Conservation (phyloP, 2,113 vertebrate genomes). For the Nettapus auritus region DNA sequence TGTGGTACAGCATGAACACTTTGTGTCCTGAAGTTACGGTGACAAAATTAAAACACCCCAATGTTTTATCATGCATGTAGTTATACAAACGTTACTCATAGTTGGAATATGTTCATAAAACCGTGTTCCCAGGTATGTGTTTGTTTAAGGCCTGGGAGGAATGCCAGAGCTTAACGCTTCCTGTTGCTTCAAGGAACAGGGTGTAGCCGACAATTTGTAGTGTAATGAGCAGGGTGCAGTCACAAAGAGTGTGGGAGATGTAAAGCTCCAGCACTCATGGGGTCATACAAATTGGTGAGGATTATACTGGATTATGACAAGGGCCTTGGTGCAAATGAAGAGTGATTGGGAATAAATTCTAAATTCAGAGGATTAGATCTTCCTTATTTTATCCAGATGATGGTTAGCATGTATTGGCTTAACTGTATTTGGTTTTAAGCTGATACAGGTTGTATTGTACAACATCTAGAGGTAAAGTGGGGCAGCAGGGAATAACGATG, state of each 20-base stretch:
- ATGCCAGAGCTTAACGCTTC: background rate
- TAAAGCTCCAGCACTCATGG: background rate
- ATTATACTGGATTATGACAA: background rate
- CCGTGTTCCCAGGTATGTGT: background rate
- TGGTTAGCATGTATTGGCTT: background rate
- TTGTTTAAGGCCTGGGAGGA: conserved; percentile 17
- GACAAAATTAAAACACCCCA: background rate
- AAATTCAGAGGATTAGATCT: background rate
- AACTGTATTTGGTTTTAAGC: background rate
- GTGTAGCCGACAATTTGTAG: background rate
- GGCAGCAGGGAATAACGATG: background rate
- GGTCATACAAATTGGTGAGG: background rate
- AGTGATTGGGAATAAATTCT: background rate
- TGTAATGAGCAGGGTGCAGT: background rate
- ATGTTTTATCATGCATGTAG: background rate
- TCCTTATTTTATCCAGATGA: background rate
- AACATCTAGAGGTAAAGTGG: background rate
- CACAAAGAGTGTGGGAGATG: background rate
- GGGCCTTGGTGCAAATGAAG: background rate
- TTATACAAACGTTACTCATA: background rate
- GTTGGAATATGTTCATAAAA: background rate
- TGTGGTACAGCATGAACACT: background rate
- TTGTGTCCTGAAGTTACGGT: background rate
- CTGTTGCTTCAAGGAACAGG: background rate
- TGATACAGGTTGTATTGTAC: background rate